phyloP scores from a whole-genome alignment of 2,888 invertebrate species.

The Atethmia centrago region DNA sequence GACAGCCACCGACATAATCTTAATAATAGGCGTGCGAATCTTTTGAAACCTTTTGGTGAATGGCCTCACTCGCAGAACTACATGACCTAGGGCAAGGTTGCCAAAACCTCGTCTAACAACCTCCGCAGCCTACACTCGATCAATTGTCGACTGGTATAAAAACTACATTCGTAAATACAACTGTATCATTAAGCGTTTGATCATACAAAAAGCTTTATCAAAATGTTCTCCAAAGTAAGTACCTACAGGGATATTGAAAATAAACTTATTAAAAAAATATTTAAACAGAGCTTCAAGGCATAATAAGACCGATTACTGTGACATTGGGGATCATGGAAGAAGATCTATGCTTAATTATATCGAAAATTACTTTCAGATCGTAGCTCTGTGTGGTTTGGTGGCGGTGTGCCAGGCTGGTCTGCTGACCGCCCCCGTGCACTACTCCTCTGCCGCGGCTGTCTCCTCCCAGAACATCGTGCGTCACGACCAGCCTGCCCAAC shows the following conservation, averaged over 20 bases:
- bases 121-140: slow-evolving; percentile 43
- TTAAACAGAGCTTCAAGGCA: not conserved
- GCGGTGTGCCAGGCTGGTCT: slow-evolving; percentile 72
- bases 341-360: not conserved
- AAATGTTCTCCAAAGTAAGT: slow-evolving; percentile 63
- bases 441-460: slow-evolving; percentile 77
- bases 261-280: too few relatives aligned
- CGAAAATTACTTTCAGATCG: slow-evolving; percentile 56
- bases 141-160: slow-evolving; percentile 51
- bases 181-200: slow-evolving; percentile 49
- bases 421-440: slow-evolving; percentile 77
- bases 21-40: not conserved
- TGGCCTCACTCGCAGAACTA: slow-evolving; percentile 35
- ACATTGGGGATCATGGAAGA: not conserved
- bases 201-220: slow-evolving; percentile 34
- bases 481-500: slow-evolving; percentile 73
- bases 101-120: slow-evolving; percentile 40
- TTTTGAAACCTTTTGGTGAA: slow-evolving; percentile 50
- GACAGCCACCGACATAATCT: not conserved
- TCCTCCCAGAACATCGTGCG: slow-evolving; percentile 81
- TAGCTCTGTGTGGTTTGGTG: slow-evolving; percentile 70
- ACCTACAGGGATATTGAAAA: not conserved
- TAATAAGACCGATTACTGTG: too few relatives aligned
- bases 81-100: slow-evolving; percentile 53
- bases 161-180: slow-evolving; percentile 27